phyloP scores from a whole-genome alignment of 2,797 vertebrate species.

The Coendou prehensilis region DNA sequence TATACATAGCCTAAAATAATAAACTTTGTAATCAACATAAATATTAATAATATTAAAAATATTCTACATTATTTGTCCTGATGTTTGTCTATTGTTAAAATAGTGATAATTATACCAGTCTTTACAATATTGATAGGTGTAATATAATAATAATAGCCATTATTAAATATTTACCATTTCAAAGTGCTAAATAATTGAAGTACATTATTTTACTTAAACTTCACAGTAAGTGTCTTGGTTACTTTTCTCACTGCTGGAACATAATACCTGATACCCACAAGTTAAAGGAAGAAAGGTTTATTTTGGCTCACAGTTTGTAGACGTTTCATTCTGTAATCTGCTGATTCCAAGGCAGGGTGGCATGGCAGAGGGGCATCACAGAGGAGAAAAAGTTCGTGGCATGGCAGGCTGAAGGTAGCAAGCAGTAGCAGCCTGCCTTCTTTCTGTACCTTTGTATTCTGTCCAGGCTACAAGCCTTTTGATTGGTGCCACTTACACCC shows the following conservation, averaged over 20 bases:
- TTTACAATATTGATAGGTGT: conserved; percentile 45
- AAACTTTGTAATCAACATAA: conserved; percentile 44
- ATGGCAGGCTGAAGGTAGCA: neutral
- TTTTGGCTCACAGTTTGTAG: neutral
- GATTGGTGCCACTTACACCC: neutral
- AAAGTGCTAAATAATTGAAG: conserved; percentile 30
- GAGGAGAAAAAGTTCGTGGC: neutral
- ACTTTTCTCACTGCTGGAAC: neutral
- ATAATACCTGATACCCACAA: neutral
- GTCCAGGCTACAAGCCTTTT: neutral
- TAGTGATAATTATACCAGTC: neutral
- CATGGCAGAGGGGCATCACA: neutral
- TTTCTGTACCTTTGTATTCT: neutral
- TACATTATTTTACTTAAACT: conserved; percentile 49
- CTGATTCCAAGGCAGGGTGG: neutral
- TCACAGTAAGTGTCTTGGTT: neutral
- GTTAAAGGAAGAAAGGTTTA: neutral
- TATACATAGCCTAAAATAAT: conserved; percentile 50
- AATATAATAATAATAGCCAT: conserved; percentile 8
- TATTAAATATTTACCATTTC: conserved; percentile 65
- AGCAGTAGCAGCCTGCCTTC: neutral
- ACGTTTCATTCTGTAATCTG: neutral
- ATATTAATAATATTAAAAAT: conserved; percentile 60
- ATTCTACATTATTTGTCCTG: neutral
- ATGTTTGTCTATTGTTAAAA: conserved; percentile 41